phyloP scores from a whole-genome alignment of 1,140 invertebrate genomes.

The Sarcophaga peregrina region DNA sequence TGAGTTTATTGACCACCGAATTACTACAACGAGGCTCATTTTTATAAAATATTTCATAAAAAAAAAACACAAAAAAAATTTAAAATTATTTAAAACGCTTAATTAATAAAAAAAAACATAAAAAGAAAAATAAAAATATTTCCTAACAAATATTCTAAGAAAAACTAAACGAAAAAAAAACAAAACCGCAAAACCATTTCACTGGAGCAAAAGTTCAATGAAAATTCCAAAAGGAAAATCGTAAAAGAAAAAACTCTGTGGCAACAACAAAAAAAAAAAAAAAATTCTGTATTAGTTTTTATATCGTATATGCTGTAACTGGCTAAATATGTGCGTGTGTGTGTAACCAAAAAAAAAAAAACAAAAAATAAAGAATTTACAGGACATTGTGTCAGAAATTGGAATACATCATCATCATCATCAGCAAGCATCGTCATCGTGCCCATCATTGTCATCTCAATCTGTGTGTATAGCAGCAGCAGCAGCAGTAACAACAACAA shows the following conservation, averaged over 20 bases:
- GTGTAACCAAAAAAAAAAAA: not conserved
- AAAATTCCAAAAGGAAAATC: not conserved
- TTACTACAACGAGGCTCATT: constrained; percentile 45
- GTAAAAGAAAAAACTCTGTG: not conserved
- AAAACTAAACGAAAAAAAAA: not conserved
- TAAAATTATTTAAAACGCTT: not conserved
- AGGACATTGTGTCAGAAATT: constrained; percentile 7
- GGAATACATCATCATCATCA: not conserved
- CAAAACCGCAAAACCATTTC: too few species aligned
- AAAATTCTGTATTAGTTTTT: not conserved
- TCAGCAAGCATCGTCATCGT: not conserved
- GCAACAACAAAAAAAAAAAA: not conserved
- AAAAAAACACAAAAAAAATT: not conserved
- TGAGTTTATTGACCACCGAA: constrained; percentile 46
- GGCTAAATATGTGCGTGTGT: not conserved
- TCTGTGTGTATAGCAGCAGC: not conserved
- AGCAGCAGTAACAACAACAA: not conserved
- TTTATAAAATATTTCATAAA: constrained; percentile 35
- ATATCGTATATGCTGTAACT: too few species aligned
- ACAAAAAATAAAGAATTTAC: not conserved
- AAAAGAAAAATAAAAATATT: not conserved
- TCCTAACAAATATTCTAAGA: too few species aligned
- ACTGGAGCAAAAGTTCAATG: too few species aligned
- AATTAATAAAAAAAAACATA: not conserved
- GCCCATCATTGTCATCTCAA: not conserved